These are phyloP conservation scores for Mustela lutreola DNA, from an alignment of 2,113 vertebrate species.

Conservation along the genomic window DNA sequence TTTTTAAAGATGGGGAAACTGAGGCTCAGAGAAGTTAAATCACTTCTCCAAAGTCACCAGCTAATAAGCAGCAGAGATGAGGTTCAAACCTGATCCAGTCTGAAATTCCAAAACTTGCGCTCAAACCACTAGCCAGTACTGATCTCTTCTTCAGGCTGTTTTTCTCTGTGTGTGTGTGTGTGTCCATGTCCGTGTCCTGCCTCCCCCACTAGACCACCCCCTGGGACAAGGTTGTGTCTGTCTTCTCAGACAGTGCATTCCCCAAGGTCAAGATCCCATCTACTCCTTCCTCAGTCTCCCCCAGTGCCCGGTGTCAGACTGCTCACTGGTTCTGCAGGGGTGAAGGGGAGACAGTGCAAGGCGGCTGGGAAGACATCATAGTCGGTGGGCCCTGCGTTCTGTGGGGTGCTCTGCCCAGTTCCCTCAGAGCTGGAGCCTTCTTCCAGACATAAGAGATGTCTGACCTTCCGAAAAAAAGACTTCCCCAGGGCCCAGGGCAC, in stretches of 20 bases:
- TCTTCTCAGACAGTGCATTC: background rate
- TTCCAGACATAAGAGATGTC: background rate
- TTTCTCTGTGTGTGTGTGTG: background rate
- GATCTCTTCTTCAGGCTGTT: background rate
- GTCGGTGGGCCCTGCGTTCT: background rate
- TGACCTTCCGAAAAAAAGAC: slow-evolving; percentile 2
- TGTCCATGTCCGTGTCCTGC: background rate
- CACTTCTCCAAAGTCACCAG: background rate
- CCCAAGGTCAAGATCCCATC: background rate
- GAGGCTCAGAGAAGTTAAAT: background rate
- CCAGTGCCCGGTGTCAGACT: background rate
- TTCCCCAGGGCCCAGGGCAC: background rate
- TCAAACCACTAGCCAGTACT: background rate
- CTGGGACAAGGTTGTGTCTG: background rate
- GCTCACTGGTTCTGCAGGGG: background rate
- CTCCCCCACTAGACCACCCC: background rate
- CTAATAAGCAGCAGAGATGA: background rate
- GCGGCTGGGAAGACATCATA: background rate
- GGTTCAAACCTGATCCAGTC: background rate
- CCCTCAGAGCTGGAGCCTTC: background rate
- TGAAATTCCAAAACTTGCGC: background rate
- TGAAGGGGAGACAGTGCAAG: background rate
- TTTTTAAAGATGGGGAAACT: background rate
- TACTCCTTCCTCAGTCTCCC: background rate
- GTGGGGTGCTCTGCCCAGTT: background rate